Base-by-base conservation (phyloP, 2,113 vertebrate genomes). In the Entomyzon cyanotis region DNA sequence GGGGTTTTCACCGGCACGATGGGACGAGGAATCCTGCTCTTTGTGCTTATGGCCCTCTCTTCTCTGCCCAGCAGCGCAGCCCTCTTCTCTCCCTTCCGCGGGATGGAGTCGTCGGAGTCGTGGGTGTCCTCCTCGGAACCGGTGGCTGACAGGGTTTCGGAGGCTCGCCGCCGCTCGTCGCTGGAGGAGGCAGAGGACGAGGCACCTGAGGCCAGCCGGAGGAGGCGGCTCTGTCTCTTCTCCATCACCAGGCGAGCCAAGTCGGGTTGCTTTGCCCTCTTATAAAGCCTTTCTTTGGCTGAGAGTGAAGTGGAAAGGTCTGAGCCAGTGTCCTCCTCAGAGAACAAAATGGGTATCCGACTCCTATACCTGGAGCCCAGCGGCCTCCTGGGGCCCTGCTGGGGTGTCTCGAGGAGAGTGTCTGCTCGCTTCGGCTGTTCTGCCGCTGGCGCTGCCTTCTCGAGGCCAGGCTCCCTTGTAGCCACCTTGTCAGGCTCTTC, bases 111-210 rank as follows among this genome's bases (percentile, higher is more conserved):
- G 6, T 99, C 99, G 0, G 98, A 98, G 95, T 98, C 97, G 0
- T 98, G 98, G 1, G 98, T 98, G 96, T 99, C 99, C 95, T 99
- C 99, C 97, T 99, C 99, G 2, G 99, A 99, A n/a, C 98, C 99
- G 0, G 98, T 98, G 64, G 98, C 98, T 0, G 99, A 99, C 55
- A 98, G 95, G 3, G 98, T 99, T 95, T 99, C 99, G 0, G 99
- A 99, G 16, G 98, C 97, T 6, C 98, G 96, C 5, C 95, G 97
- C 60, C 97, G 98, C 68, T 99, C 99, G 0, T 99, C 99, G 0
- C 98, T 99, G 69, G 99, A 99, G 31, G 99, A 99, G 11, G 98
- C 86, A 0, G 98, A 99, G 13, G 99, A 99, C 0, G 99, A 99
- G 2, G 98, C 98, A 13, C 98, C 98, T 0, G 99, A 99, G 50